Conservation (phyloP, 1,140 invertebrate species). For the Arion vulgaris region DNA sequence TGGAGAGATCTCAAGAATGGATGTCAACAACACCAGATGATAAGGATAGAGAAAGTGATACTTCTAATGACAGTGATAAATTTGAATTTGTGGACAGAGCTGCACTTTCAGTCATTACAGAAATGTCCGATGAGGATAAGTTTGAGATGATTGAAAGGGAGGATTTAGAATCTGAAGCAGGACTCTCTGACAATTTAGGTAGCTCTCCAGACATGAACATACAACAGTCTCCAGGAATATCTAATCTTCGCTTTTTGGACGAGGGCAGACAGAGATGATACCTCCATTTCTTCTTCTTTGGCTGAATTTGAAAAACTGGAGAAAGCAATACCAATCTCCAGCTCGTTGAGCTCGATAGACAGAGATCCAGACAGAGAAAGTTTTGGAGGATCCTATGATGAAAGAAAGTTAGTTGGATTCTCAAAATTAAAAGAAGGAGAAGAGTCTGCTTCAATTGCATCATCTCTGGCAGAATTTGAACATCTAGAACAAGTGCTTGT, state of each 20-base stretch:
- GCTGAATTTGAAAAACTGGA: slow-evolving; percentile 74
- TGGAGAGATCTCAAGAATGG: slow-evolving; percentile 76
- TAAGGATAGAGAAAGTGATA: slow-evolving; percentile 46
- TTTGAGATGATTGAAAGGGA: slow-evolving; percentile 69
- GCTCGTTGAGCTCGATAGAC: slow-evolving; percentile 64
- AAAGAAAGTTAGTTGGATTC: slow-evolving; percentile 50
- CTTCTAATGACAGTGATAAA: slow-evolving; percentile 58
- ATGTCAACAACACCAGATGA: slow-evolving; percentile 42
- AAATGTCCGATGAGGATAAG: slow-evolving; percentile 67
- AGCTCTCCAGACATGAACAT: slow-evolving; percentile 57
- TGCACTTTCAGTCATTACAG: slow-evolving; percentile 67
- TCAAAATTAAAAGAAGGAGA: slow-evolving; percentile 80
- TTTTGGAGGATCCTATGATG: slow-evolving; percentile 53
- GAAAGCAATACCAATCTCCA: slow-evolving; percentile 65
- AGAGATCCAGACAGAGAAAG: slow-evolving; percentile 54
- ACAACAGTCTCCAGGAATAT: slow-evolving; percentile 57
- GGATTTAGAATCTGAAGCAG: slow-evolving; percentile 60
- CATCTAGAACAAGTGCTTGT: slow-evolving; percentile 88
- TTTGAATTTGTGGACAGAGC: slow-evolving; percentile 68
- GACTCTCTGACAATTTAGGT: slow-evolving; percentile 55
- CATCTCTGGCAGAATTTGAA: slow-evolving; percentile 95
- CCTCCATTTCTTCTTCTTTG: slow-evolving; percentile 73
- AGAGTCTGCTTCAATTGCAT: slow-evolving; percentile 92
- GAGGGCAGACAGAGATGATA: slow-evolving; percentile 71
- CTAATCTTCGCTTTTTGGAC: slow-evolving; percentile 68